Conservation (phyloP, 1,140 invertebrate genomes). For the Ostrea edulis region DNA sequence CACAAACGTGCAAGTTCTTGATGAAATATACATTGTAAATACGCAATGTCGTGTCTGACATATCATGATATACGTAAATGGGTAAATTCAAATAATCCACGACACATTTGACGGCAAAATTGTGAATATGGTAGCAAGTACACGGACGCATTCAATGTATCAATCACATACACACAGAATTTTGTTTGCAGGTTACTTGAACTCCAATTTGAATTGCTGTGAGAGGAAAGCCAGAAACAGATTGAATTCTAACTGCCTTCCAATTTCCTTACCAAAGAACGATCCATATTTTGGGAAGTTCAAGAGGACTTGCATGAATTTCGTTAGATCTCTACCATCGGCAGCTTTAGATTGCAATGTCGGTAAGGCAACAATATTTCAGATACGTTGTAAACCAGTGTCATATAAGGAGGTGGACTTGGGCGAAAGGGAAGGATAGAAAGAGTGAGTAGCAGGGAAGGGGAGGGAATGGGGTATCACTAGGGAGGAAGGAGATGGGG, state of each 20-base stretch:
- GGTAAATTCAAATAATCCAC: too few relatives aligned
- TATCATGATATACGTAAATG: too few relatives aligned
- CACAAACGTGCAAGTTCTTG: too few relatives aligned
- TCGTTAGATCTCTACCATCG: conserved; percentile 49
- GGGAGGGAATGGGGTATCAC: not conserved
- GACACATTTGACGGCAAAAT: too few relatives aligned
- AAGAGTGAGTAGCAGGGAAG: not conserved
- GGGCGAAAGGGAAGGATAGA: too few relatives aligned
- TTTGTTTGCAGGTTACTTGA: not conserved
- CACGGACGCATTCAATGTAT: too few relatives aligned
- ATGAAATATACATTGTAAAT: too few relatives aligned
- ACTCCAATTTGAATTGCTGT: not conserved
- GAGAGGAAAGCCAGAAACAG: not conserved
- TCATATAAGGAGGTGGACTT: too few relatives aligned
- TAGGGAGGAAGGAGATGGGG: not conserved
- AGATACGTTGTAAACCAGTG: not conserved
- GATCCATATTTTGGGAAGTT: conserved; percentile 47
- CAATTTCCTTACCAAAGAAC: conserved; percentile 47
- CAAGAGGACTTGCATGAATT: conserved; percentile 57
- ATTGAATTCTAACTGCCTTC: conserved; percentile 47
- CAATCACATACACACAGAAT: not conserved
- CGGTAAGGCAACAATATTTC: conserved; percentile 42
- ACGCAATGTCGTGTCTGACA: too few relatives aligned
- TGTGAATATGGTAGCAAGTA: too few relatives aligned
- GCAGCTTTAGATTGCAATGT: conserved; percentile 48